Conservation (phyloP, 2,797 vertebrate species). For the Darevskia mixta region DNA sequence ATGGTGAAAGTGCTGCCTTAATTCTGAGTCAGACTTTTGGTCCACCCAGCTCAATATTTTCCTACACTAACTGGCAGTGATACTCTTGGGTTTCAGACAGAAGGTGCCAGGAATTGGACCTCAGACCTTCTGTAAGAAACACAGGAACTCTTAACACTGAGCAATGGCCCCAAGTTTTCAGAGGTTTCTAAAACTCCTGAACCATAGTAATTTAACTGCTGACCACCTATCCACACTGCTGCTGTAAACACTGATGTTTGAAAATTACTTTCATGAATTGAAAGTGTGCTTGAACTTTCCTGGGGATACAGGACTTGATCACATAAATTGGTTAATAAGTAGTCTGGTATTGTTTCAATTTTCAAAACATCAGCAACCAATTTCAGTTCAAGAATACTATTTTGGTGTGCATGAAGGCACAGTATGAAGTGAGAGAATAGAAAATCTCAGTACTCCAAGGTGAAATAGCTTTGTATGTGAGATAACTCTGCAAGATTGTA, state of each 20-base stretch:
- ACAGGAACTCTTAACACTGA: neutral
- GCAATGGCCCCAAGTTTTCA: neutral
- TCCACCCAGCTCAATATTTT: too few relatives aligned
- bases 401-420: slow-evolving; percentile 11
- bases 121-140: neutral
- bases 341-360: slow-evolving; percentile 6
- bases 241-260: neutral
- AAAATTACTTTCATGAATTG: neutral
- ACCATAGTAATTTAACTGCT: slow-evolving; percentile 8
- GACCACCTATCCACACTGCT: neutral
- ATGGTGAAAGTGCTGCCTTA: too few relatives aligned
- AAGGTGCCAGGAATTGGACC: neutral
- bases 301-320: neutral
- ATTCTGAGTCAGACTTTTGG: too few relatives aligned
- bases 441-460: slow-evolving; percentile 41
- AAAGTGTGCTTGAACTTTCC: slow-evolving; percentile 8
- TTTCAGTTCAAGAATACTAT: slow-evolving; percentile 41
- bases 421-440: slow-evolving; percentile 7
- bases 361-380: slow-evolving; percentile 25
- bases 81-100: neutral
- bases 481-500: slow-evolving; percentile 32
- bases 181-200: neutral
- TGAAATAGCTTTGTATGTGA: slow-evolving; percentile 59
- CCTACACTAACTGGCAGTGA: too few relatives aligned
- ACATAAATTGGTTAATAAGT: slow-evolving; percentile 11